Conservation (phyloP, 2,888 invertebrate species). For the Pseudanteris insignis region DNA sequence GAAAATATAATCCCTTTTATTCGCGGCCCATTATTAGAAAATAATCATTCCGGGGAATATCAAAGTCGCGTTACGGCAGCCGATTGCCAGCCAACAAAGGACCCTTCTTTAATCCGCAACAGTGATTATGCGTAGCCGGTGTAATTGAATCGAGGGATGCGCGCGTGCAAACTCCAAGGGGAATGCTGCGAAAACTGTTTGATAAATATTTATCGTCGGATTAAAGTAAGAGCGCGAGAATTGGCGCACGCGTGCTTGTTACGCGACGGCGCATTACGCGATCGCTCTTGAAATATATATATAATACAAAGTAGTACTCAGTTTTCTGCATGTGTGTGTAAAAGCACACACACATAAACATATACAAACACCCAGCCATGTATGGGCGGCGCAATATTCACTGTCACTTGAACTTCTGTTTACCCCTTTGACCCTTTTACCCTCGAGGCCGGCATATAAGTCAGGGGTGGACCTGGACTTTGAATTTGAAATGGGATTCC, state of each 20-base stretch:
- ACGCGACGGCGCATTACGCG: conserved; percentile 3
- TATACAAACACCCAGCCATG: no score
- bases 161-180: conserved; percentile 11
- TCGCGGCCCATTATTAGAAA: conserved; percentile 41
- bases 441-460: no score
- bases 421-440: no score
- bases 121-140: conserved; percentile 32
- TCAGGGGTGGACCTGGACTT: no score
- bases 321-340: no score
- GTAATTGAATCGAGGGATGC: conserved; percentile 43
- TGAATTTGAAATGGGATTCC: no score
- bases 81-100: conserved; percentile 32
- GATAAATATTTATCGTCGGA: conserved; percentile 43
- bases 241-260: conserved; percentile 16
- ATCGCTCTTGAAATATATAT: no score
- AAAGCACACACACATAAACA: no score
- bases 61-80: conserved; percentile 34
- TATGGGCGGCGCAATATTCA: no score
- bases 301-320: no score
- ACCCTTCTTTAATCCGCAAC: conserved; percentile 42
- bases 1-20: conserved; percentile 35
- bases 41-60: conserved; percentile 41
- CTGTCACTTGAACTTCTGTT: no score
- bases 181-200: conserved; percentile 20
- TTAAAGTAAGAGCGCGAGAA: conserved; percentile 27